phyloP scores from a whole-genome alignment of 2,888 invertebrate genomes.

The Trissolcus brochymenae region DNA sequence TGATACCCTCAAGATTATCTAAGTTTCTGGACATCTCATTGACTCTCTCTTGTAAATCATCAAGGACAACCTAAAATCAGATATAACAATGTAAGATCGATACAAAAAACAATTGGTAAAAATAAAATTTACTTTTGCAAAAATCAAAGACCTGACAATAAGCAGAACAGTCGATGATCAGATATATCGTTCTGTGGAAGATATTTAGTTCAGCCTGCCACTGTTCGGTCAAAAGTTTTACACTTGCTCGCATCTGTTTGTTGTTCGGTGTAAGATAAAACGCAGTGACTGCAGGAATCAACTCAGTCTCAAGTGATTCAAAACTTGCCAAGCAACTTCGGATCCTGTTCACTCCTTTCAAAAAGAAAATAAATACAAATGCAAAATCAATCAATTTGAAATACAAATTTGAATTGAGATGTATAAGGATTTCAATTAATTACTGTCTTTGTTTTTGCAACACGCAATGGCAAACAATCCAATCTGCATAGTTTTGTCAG shows the following conservation, averaged over 20 bases:
- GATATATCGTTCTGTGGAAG: constrained; percentile 80
- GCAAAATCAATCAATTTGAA: neutral
- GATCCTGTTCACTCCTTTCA: constrained; percentile 80
- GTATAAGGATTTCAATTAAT: constrained; percentile 7
- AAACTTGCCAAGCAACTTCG: constrained; percentile 82
- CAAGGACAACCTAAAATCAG: constrained; percentile 67
- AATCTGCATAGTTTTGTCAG: constrained; percentile 83
- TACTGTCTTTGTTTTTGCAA: constrained; percentile 76
- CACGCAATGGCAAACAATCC: constrained; percentile 84
- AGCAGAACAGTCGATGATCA: constrained; percentile 83
- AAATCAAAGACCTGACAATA: constrained; percentile 80
- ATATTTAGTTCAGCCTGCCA: constrained; percentile 81
- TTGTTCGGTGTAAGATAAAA: constrained; percentile 74
- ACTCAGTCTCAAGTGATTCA: constrained; percentile 82
- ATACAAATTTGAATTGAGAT: too few relatives aligned
- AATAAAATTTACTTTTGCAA: neutral
- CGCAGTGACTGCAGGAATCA: constrained; percentile 80
- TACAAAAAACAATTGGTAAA: neutral
- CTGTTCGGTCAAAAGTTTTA: constrained; percentile 78
- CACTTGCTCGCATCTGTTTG: constrained; percentile 77
- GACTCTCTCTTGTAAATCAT: constrained; percentile 70
- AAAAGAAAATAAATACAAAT: too few relatives aligned
- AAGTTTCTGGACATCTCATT: constrained; percentile 67
- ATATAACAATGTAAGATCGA: neutral
- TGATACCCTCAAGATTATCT: constrained; percentile 69